These are phyloP conservation scores for Phylloscopus whistleri DNA, from an alignment of 2,113 vertebrate genomes.

Conservation along the genomic window DNA sequence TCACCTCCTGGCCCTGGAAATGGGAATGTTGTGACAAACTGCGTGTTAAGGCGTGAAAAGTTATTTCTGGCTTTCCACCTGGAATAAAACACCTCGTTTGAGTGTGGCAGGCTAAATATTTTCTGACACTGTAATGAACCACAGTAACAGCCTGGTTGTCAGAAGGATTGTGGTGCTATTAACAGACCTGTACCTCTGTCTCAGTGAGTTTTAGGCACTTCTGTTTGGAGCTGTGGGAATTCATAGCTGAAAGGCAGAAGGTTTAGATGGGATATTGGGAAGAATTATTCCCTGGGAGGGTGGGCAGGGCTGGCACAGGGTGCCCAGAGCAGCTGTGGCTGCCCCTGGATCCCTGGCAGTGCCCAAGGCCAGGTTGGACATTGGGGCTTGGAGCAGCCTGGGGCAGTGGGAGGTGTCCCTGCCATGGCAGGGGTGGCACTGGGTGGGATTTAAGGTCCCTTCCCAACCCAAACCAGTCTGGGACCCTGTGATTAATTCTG, in stretches of 20 bases:
- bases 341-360: no score
- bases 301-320: accelerated
- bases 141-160: neutral
- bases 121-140: neutral
- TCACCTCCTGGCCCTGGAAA: neutral
- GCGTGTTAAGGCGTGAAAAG: neutral
- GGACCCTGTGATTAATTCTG: neutral
- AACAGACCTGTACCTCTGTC: neutral
- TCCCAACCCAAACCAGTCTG: accelerated
- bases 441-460: neutral
- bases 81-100: neutral
- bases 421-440: neutral
- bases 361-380: no score
- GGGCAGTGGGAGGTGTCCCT: neutral
- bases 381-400: no score
- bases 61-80: neutral
- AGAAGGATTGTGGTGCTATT: neutral
- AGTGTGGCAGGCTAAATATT: neutral
- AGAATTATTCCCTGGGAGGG: accelerated
- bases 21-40: neutral
- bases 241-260: neutral
- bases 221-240: neutral
- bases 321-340: no score
- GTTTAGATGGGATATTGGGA: neutral
- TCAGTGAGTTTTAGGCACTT: neutral